Evolutionary conservation across 2,113 vertebrate species (phyloP).

Genomic region (Plecotus auritus): DNA sequence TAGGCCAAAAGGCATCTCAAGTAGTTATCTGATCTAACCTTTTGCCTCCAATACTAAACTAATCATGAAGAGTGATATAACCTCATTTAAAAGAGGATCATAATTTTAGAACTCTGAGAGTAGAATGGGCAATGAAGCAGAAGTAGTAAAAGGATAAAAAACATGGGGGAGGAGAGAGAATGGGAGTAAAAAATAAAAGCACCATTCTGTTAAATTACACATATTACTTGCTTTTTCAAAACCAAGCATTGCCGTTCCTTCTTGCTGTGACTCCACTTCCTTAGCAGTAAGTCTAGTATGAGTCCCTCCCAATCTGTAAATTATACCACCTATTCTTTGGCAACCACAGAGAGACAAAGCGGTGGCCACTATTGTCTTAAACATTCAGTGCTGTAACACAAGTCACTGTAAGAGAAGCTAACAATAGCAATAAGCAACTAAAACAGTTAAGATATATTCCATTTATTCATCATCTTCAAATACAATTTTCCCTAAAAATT

Average conservation of each 20-base stretch:
- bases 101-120: background rate
- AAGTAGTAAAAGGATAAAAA: background rate
- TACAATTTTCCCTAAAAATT: background rate
- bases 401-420: background rate
- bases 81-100: background rate
- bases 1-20: background rate
- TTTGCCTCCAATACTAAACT: background rate
- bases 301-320: background rate
- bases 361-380: background rate
- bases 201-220: background rate
- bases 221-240: background rate
- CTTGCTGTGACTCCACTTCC: too few species aligned
- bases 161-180: background rate
- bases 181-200: slow-evolving; percentile 1
- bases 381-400: background rate
- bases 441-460: background rate
- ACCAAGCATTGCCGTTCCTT: background rate
- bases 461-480: background rate
- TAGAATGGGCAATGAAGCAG: background rate
- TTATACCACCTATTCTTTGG: background rate
- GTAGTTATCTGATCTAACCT: background rate
- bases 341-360: background rate
- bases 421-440: background rate
- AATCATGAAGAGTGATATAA: background rate
- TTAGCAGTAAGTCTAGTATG: too few species aligned